Evolutionary conservation across 1,140 invertebrate species (phyloP), one percentile per base, ranked within the genome.

Genomic region (Drosophila orena): DNA sequence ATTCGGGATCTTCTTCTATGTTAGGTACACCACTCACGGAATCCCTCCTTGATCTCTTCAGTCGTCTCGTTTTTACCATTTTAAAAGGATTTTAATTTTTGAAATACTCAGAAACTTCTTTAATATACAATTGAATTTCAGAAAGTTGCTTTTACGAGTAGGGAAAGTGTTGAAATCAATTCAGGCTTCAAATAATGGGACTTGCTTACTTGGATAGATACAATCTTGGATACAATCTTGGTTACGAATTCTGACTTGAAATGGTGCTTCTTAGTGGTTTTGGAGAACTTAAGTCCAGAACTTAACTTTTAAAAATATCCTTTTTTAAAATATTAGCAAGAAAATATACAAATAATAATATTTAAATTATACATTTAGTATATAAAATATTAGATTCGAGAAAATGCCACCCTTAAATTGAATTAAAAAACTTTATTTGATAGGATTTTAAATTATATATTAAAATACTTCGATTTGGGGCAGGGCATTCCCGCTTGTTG

Each of bases 401-500:
- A 7, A 2, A 30, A 30, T 27, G 27, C 5, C 5, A 27, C 27
- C 6, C 6, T 27, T 27, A 6, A 1, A 6, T 6, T 27, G 6
- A 27, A 8, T 2, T 0, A 30, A 30, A 2, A 30, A 30, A 8
- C 27, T 30, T 8, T 30, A 2, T 30, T 30, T 7, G 2, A 8
- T 30, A 8, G 2, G 8, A 30, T 30, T 30, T 30, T 30, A 7
- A 30, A 30, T 30, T 7, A 0, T 30, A 8, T 30, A 8, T 30
- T 30, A 2, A 8, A 30, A 30, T 30, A 30, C 30, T 30, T 30
- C 42, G 14, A n/a, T 15, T 58, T 14, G 0, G 0, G 0, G 1
- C 10, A 37, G 66, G 6, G 66, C 49, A 69, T 68, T 11, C 11
- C 15, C 10, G 5, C 11, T 56, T 43, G 34, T 10, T 38, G 11